phyloP scores from a whole-genome alignment of 2,113 vertebrate species.

The Alligator mississippiensis region DNA sequence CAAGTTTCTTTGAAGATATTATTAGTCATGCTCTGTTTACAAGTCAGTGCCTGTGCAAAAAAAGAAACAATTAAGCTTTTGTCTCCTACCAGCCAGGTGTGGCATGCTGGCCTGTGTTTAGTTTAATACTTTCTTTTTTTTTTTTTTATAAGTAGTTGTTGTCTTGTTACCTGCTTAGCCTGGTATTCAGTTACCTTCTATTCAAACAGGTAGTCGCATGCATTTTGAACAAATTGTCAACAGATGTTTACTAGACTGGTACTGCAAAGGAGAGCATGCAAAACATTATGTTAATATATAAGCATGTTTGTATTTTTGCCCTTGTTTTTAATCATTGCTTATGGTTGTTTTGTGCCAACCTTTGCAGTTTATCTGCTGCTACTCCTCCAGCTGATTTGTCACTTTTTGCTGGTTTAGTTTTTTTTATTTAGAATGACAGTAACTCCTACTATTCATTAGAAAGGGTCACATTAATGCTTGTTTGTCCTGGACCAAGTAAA shows the following conservation, averaged over 20 bases:
- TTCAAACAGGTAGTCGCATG: not conserved
- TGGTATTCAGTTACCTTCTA: not conserved
- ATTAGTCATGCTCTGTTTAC: not conserved
- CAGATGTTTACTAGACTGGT: not conserved
- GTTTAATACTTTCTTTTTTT: not conserved
- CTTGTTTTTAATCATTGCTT: not conserved
- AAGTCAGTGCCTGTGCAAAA: not conserved
- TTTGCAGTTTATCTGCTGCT: not conserved
- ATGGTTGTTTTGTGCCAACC: not conserved
- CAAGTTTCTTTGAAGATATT: not conserved
- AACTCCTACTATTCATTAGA: not conserved
- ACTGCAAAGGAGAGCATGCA: not conserved
- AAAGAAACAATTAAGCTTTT: not conserved
- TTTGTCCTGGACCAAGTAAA: not conserved
- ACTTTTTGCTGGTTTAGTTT: not conserved
- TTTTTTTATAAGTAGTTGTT: not conserved
- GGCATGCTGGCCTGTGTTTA: not conserved
- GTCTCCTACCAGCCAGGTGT: not conserved
- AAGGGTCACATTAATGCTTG: not conserved
- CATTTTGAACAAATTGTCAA: not conserved
- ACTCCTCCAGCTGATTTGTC: conserved; percentile 1
- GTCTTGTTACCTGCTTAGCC: not conserved
- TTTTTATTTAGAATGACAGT: not conserved
- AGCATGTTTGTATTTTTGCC: not conserved
- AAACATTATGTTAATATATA: not conserved